A percentile compares a stretch with the other conserved stretches of the same genome.
phyloP scores from a whole-genome alignment of 2,113 vertebrate genomes.

The Microcebus murinus region DNA sequence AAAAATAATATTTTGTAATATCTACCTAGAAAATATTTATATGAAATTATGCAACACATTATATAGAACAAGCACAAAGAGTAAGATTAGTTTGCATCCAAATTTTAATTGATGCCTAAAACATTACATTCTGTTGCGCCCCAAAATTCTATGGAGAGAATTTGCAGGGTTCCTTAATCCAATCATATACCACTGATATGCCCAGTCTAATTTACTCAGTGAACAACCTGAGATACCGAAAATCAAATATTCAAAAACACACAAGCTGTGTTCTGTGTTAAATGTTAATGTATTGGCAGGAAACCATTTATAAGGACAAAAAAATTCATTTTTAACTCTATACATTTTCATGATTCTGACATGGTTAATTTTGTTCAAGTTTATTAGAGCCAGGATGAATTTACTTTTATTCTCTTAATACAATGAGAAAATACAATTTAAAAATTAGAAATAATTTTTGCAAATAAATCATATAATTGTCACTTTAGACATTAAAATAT shows the following conservation, averaged over 20 bases:
- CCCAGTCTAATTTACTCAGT: background rate
- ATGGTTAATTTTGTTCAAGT: background rate
- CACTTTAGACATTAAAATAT: background rate
- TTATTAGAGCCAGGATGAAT: background rate
- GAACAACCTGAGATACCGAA: conserved; percentile 1
- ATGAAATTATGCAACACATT: conserved; percentile 11
- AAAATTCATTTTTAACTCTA: conserved; percentile 27
- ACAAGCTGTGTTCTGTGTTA: background rate
- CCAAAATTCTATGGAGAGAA: conserved; percentile 18
- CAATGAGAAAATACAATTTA: background rate
- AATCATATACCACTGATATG: background rate
- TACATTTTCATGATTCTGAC: background rate
- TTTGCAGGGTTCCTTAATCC: background rate
- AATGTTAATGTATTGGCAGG: background rate
- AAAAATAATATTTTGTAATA: conserved; percentile 46
- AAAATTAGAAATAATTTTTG: background rate
- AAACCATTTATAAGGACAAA: background rate
- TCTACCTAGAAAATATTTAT: background rate
- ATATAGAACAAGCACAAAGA: conserved; percentile 47
- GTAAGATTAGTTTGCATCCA: conserved; percentile 38
- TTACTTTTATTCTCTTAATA: conserved; percentile 20
- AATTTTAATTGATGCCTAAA: conserved; percentile 59
- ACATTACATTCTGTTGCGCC: conserved; percentile 2
- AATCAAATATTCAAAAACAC: background rate
- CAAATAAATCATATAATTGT: background rate